These are phyloP conservation scores for Coregonus suidteri DNA, from an alignment of 2,797 vertebrate species.

Conservation along the genomic window DNA sequence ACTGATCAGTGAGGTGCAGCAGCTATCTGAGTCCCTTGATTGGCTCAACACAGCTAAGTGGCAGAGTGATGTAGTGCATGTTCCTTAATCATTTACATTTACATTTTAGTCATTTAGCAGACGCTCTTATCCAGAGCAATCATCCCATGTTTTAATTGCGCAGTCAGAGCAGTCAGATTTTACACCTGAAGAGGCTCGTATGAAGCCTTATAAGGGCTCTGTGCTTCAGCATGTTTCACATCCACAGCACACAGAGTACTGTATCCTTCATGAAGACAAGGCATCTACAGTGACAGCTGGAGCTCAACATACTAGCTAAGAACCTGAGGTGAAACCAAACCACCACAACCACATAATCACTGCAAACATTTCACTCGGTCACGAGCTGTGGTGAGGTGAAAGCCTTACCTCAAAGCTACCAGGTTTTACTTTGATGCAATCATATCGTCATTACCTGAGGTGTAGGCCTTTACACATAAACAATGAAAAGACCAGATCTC, in stretches of 20 bases:
- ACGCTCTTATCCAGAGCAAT: too few species aligned
- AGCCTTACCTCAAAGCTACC: slow-evolving; percentile 52
- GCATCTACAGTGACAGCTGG: slow-evolving; percentile 61
- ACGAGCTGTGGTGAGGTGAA: slow-evolving; percentile 34
- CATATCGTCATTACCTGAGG: slow-evolving; percentile 16
- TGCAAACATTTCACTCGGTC: slow-evolving; percentile 61
- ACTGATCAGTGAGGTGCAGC: background rate
- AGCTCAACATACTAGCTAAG: slow-evolving; percentile 55
- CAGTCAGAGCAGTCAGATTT: background rate
- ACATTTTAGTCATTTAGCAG: too few species aligned
- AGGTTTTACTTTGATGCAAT: slow-evolving; percentile 62
- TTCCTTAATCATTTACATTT: too few species aligned
- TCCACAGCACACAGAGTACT: slow-evolving; percentile 44
- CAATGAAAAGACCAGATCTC: background rate
- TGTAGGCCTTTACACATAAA: background rate
- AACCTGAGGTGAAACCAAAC: slow-evolving; percentile 73
- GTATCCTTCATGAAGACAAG: slow-evolving; percentile 54
- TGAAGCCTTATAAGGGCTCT: slow-evolving; percentile 41
- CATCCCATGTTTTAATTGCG: background rate
- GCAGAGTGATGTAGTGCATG: background rate
- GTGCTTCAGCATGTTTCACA: slow-evolving; percentile 55
- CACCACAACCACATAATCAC: slow-evolving; percentile 70
- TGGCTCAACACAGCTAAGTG: background rate
- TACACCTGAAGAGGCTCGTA: slow-evolving; percentile 15
- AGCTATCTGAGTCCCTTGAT: background rate